Percentiles rank a stretch among this genome's conserved stretches.
phyloP scores from a whole-genome alignment of 2,888 invertebrate species.

The Polyommatus iphigenia region DNA sequence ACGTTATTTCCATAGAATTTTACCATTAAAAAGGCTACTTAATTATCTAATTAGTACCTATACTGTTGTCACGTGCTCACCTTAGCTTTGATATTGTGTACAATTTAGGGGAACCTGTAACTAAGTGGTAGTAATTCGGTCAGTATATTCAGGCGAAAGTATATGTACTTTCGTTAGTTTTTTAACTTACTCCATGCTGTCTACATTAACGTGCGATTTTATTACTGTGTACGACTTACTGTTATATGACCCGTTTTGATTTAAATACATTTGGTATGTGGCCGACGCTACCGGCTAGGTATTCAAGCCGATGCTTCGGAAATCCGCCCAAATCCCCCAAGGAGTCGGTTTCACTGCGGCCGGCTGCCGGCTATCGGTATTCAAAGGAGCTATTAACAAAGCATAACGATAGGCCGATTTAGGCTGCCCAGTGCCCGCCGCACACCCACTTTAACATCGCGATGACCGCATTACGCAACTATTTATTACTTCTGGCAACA shows the following conservation, averaged over 20 bases:
- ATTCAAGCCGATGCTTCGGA: conserved; percentile 50
- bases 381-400: conserved; percentile 68
- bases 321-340: conserved; percentile 66
- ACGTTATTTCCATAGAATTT: too few species aligned
- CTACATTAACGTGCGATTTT: too few species aligned
- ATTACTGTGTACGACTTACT: not conserved
- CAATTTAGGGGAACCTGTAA: not conserved
- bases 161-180: too few species aligned
- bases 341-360: conserved; percentile 61
- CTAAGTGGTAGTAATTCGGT: not conserved
- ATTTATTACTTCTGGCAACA: conserved; percentile 28
- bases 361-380: conserved; percentile 60
- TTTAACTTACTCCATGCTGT: too few species aligned
- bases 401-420: conserved; percentile 64
- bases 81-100: not conserved
- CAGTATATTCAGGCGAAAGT: not conserved
- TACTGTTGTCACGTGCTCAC: not conserved
- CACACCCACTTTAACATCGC: conserved; percentile 13
- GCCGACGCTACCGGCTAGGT: not conserved
- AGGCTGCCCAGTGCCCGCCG: conserved; percentile 30
- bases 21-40: too few species aligned
- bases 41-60: too few species aligned
- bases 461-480: conserved; percentile 4
- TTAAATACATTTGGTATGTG: conserved; percentile 25
- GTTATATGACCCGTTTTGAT: not conserved